Base-by-base conservation (phyloP, 2,888 invertebrate genomes). In the Phymatocera aterrima region DNA sequence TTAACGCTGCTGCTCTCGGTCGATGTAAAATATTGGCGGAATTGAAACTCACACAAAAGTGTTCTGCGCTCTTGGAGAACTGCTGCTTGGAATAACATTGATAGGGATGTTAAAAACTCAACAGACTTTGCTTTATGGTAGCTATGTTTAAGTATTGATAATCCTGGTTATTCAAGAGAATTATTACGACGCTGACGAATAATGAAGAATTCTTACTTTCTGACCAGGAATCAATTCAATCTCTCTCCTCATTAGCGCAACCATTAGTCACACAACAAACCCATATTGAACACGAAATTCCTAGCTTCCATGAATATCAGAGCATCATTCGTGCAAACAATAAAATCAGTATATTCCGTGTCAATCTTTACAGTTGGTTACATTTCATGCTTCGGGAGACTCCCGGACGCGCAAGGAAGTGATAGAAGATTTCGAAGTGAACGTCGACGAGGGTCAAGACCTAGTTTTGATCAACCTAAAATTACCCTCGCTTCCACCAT, bases 401-500 rank as follows among this genome's bases (percentile, higher is more conserved):
- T 54, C 65, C 2, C 37, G 51, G 34, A 78, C 51, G 12, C n/a
- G 78, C 37, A 78, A 78, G 18, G 78, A 78, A 21, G 78, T 78
- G n/a, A 54, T 78, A 24, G 37, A 48, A 54, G 78, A 78, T 43
- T 61, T 78, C 57, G 72, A 78, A n/a, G 57, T 60, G 34, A 48
- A 75, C 70, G 78, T 70, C 40, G 40, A 43, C 1, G 74, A 78
- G 60, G 61, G 72, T 74, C 78, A 78, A 34, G 70, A 60, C n/a
- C 43, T 72, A 21, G 61, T 37, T 51, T 24, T 74, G 34, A 72
- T 65, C 18, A 77, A 65, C 65, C 57, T 77, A 46, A 68, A 68
- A 57, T 54, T 78, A 40, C 78, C 78, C 28, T 60, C 78, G 46
- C 60, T 78, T 12, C 78, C 78, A 34, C 78, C 78, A 34, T 78